Percentiles rank a stretch among this genome's conserved stretches.
Evolutionary conservation across 2,888 invertebrate genomes (phyloP).

Genomic region (Drosophila nigritarsus): DNA sequence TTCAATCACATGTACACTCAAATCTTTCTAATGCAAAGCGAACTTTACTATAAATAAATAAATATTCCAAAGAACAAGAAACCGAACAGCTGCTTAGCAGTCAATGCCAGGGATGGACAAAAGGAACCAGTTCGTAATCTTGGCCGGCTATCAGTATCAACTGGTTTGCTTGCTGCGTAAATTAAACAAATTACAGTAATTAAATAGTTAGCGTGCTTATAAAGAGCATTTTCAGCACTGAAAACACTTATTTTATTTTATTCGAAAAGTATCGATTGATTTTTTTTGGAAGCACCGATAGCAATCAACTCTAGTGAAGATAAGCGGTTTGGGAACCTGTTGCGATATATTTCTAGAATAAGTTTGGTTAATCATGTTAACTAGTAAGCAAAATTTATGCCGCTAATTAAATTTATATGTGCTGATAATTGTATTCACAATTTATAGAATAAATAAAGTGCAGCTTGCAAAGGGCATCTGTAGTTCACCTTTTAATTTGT

Average conservation of each 20-base stretch:
- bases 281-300: background rate
- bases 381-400: background rate
- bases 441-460: background rate
- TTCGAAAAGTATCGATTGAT: constrained; percentile 18
- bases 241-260: background rate
- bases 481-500: background rate
- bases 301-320: background rate
- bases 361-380: background rate
- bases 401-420: background rate
- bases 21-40: background rate
- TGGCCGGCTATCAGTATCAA: background rate
- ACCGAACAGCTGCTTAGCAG: constrained; percentile 45
- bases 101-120: constrained; percentile 31
- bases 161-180: background rate
- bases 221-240: background rate
- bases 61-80: constrained; percentile 23
- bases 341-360: no score
- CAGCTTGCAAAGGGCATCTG: constrained; percentile 9
- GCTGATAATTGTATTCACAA: background rate
- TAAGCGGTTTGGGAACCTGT: background rate
- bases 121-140: no score
- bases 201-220: background rate
- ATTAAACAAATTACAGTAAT: background rate
- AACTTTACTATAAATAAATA: background rate
- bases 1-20: constrained; percentile 1